Evolutionary conservation across 2,113 vertebrate species (phyloP).

Genomic region (Hippocampus abdominalis): DNA sequence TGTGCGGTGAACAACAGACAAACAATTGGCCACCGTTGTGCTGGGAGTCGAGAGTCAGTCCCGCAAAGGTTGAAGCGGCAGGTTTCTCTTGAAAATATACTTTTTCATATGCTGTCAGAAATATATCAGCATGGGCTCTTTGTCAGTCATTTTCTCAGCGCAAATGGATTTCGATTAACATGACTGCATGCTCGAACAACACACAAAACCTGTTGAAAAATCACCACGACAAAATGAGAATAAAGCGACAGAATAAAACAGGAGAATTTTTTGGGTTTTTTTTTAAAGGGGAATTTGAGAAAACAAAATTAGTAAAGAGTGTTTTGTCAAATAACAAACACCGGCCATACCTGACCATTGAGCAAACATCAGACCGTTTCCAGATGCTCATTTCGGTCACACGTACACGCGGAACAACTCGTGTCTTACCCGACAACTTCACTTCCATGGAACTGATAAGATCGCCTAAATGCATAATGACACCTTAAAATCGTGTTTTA

Average conservation of each 20-base stretch:
- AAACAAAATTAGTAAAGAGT: background rate
- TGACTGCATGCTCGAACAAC: background rate
- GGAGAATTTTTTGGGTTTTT: background rate
- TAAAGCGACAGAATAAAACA: too few relatives aligned
- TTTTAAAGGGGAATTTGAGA: background rate
- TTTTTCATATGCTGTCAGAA: background rate
- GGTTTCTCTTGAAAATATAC: background rate
- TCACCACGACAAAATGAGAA: too few relatives aligned
- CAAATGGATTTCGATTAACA: background rate
- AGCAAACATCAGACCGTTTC: conserved; percentile 65
- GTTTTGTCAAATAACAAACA: background rate
- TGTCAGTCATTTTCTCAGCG: background rate
- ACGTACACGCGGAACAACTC: conserved; percentile 44
- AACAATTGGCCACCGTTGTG: background rate
- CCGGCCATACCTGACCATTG: conserved; percentile 62
- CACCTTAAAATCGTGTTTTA: conserved; percentile 67
- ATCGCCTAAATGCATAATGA: conserved; percentile 69
- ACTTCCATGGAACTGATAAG: conserved; percentile 64
- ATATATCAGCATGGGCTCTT: background rate
- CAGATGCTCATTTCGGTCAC: conserved; percentile 53
- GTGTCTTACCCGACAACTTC: conserved; percentile 43
- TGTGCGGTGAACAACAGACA: conserved; percentile 5
- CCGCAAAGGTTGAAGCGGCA: background rate
- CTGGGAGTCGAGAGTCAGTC: background rate
- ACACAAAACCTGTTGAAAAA: background rate